Base-by-base conservation (phyloP, 2,888 invertebrate species). In the Listrodromus nycthemerus region DNA sequence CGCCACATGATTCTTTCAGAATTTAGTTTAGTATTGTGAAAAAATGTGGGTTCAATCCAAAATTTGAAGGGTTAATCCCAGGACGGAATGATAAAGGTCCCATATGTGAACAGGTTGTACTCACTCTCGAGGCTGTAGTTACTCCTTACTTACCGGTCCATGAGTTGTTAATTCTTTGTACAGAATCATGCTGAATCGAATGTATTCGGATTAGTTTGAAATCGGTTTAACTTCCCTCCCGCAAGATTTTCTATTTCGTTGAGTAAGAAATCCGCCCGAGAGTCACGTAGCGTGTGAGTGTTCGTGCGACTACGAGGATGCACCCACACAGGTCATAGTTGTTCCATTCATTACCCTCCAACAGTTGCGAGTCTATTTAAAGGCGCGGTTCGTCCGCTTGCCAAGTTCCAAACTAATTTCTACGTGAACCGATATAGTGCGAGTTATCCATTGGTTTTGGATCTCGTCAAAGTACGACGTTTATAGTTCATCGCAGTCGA, bases 321-420 rank as follows among this genome's bases (percentile, higher is more conserved):
- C 41, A 45, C 41, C 41, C 41, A 45, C 41, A 45, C 41, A 16
- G 13, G 13, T 45, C 16, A 16, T 16, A 16, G 41, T 45, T 45
- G 4, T 16, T 13, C 41, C 41, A 45, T 45, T 45, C 41, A 45
- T 45, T 45, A 45, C 41, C 21, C 13, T 10, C 24, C 21, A 55
- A 55, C 55, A 55, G 55, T 55, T 24, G 55, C 55, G 55, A 10
- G 13, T 55, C 55, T 55, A 55, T 55, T 55, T 24, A 55, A 55
- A 55, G 55, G 8, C 48, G 50, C 33, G n/a, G 33, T 74, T 37
- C 30, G 52, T 13, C 24, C 30, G 52, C 55, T 55, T 21, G 55
- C 55, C 55, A 55, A 55, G 55, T 55, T 55, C 10, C 52, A 52
- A 21, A 52, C 55, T 24, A 55, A 21, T 55, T 55, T 55, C 55